These are phyloP conservation scores for Lumbricus terrestris DNA, from an alignment of 2,888 invertebrate genomes.

Conservation along the genomic window DNA sequence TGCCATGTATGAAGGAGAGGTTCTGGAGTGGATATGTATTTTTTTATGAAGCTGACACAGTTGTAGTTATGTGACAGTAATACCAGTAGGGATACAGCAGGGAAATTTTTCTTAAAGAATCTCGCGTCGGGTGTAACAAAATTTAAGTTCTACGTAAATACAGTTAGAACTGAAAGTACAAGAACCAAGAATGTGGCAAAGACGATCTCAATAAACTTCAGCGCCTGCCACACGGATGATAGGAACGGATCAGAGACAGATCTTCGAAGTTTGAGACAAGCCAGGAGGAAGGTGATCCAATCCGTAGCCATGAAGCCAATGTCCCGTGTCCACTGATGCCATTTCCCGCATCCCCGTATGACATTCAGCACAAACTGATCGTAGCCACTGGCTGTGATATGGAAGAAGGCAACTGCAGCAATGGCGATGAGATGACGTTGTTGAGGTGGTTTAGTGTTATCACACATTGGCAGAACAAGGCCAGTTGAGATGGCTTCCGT, in stretches of 20 bases:
- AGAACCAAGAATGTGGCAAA: not conserved
- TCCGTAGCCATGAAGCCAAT: constrained; percentile 71
- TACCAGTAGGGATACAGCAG: not conserved
- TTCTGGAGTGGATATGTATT: too few species aligned
- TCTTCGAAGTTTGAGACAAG: not conserved
- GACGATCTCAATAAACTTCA: not conserved
- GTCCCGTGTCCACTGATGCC: constrained; percentile 68
- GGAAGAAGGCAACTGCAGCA: constrained; percentile 32
- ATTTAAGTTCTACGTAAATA: not conserved
- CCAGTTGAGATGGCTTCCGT: constrained; percentile 38
- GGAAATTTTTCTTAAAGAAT: not conserved
- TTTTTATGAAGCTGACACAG: too few species aligned
- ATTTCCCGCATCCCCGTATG: constrained; percentile 49
- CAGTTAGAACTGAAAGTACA: not conserved
- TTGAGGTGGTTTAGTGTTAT: constrained; percentile 53
- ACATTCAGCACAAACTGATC: constrained; percentile 40
- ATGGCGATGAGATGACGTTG: constrained; percentile 30
- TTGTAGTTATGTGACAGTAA: too few species aligned
- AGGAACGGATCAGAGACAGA: not conserved
- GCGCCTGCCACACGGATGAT: not conserved
- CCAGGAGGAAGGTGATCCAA: constrained; percentile 56
- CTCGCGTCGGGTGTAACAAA: not conserved
- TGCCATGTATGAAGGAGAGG: too few species aligned
- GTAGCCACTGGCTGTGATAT: constrained; percentile 31
- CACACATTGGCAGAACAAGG: constrained; percentile 27